phyloP scores from a whole-genome alignment of 2,797 vertebrate species.

The Thamnophis elegans region DNA sequence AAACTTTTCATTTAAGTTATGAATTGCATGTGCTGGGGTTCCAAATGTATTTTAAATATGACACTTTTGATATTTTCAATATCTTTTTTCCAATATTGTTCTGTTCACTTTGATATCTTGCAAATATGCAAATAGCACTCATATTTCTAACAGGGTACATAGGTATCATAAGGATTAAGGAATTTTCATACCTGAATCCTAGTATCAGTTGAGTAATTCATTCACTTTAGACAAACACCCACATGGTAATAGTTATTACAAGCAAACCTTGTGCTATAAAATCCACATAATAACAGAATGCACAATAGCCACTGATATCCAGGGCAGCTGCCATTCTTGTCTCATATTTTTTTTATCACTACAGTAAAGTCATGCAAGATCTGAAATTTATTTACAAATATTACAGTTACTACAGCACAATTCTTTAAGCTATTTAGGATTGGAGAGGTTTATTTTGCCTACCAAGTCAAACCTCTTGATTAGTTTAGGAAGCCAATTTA shows the following conservation, averaged over 20 bases:
- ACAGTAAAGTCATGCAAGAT: background rate
- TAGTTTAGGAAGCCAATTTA: background rate
- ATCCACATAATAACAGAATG: background rate
- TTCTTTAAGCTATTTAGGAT: background rate
- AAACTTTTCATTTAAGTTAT: background rate
- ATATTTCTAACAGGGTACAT: background rate
- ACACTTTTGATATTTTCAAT: background rate
- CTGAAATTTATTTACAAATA: background rate
- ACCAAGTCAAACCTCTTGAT: background rate
- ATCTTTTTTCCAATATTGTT: background rate
- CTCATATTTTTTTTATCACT: background rate
- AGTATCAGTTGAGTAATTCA: background rate
- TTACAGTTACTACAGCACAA: background rate
- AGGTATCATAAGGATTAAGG: background rate
- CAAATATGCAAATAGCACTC: background rate
- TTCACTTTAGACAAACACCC: background rate
- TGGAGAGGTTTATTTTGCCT: background rate
- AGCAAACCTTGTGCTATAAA: background rate
- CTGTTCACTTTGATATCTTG: background rate
- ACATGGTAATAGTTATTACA: background rate
- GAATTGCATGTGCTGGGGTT: background rate
- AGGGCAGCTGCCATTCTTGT: background rate
- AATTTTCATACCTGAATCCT: background rate
- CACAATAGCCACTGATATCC: background rate
- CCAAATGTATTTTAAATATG: background rate